A percentile compares a stretch with the other conserved stretches of the same genome.
These are phyloP conservation scores for Podarcis cretensis DNA, from an alignment of 2,113 vertebrate genomes.

Conservation along the genomic window DNA sequence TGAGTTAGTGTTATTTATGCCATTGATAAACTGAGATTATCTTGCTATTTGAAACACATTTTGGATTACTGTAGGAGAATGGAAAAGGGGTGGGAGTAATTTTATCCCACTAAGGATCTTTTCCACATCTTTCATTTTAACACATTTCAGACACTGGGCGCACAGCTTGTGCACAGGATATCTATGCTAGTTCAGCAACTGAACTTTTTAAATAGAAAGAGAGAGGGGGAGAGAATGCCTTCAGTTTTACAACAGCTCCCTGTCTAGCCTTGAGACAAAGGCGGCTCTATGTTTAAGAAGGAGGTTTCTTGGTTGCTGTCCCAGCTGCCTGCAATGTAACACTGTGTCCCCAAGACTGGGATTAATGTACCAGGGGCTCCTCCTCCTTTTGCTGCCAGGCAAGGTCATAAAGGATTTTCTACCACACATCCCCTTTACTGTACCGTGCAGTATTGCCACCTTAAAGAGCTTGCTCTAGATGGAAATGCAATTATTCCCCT, in stretches of 20 bases:
- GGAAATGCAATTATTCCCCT: background rate
- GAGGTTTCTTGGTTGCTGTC: slow-evolving; percentile 67
- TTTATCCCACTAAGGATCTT: background rate
- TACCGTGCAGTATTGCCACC: background rate
- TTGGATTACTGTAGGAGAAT: background rate
- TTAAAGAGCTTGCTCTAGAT: background rate
- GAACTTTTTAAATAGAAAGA: slow-evolving; percentile 14
- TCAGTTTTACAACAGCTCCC: slow-evolving; percentile 53
- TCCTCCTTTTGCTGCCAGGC: slow-evolving; percentile 43
- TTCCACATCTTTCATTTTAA: slow-evolving; percentile 11
- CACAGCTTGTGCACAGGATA: slow-evolving; percentile 32
- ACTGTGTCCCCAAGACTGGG: slow-evolving; percentile 33
- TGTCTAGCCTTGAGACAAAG: slow-evolving; percentile 58
- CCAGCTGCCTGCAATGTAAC: slow-evolving; percentile 56
- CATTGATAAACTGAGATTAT: background rate
- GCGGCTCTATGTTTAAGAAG: slow-evolving; percentile 59
- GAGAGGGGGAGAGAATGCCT: background rate
- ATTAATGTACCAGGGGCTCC: slow-evolving; percentile 62
- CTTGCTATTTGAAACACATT: background rate
- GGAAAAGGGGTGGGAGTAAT: background rate
- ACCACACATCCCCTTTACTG: background rate
- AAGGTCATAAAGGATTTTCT: slow-evolving; percentile 67
- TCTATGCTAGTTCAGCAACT: slow-evolving; percentile 36
- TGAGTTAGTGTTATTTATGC: background rate
- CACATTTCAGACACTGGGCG: background rate